Percentiles rank a stretch among this genome's conserved stretches.
Conservation (phyloP, 2,888 invertebrate species). For the Sympetrum striolatum region DNA sequence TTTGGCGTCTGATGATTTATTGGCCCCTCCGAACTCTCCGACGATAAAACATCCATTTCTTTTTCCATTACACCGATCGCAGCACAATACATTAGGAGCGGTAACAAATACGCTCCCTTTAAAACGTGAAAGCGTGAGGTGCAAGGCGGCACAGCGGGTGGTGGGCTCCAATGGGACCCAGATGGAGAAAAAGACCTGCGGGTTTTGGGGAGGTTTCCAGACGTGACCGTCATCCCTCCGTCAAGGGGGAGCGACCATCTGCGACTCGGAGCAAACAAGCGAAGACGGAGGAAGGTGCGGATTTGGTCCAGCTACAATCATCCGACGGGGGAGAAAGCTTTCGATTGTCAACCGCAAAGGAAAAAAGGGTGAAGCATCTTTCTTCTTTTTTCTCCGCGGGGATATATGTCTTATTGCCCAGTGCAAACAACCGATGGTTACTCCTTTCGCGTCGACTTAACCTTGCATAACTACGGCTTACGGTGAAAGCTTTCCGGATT, state of each 20-base stretch:
- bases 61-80: background rate
- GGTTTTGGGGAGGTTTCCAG: slow-evolving; percentile 52
- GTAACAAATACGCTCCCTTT: background rate
- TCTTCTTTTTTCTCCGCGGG: background rate
- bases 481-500: background rate
- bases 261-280: background rate
- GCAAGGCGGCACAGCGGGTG: background rate
- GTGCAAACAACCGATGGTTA: background rate
- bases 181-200: slow-evolving; percentile 53
- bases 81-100: background rate
- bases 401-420: background rate
- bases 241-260: slow-evolving; percentile 43
- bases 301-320: background rate
- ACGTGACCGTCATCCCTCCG: slow-evolving; percentile 52
- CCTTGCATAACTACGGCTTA: background rate
- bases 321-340: background rate
- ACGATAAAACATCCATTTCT: background rate
- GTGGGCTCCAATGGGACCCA: background rate
- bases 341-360: background rate
- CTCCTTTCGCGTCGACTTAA: background rate
- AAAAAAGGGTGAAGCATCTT: background rate
- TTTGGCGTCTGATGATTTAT: background rate
- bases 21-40: background rate
- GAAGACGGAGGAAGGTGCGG: background rate
- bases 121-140: background rate